These are phyloP conservation scores for Dasypogon diadema DNA, from an alignment of 2,888 invertebrate species.

Conservation along the genomic window DNA sequence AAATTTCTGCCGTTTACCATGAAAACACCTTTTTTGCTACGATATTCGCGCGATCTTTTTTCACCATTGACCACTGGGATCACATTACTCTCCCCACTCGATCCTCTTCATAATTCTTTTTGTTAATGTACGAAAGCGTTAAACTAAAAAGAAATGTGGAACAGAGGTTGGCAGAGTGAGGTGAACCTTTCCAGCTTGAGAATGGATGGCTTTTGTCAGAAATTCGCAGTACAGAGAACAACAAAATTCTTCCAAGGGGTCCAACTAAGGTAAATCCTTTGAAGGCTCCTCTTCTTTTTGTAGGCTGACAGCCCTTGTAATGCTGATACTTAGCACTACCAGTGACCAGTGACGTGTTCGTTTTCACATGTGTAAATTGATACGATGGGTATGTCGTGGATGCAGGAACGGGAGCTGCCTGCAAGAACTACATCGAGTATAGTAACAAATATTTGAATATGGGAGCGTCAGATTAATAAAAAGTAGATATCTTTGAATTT, in stretches of 20 bases:
- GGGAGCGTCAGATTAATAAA: too few relatives aligned
- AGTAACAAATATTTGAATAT: background rate
- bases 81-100: conserved; percentile 47
- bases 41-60: conserved; percentile 44
- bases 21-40: conserved; percentile 51
- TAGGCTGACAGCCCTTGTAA: conserved; percentile 47
- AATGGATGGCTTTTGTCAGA: conserved; percentile 43
- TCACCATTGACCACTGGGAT: conserved; percentile 50
- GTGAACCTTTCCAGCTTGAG: conserved; percentile 9
- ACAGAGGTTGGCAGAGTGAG: background rate
- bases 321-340: conserved; percentile 48
- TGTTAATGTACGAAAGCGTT: conserved; percentile 45
- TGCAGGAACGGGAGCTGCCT: conserved; percentile 23
- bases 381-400: conserved; percentile 23
- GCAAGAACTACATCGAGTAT: background rate
- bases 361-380: conserved; percentile 49
- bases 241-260: conserved; percentile 8
- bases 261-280: conserved; percentile 11
- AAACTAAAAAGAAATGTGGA: conserved; percentile 18
- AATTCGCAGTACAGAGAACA: background rate
- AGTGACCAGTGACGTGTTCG: conserved; percentile 46
- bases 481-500: too few relatives aligned
- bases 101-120: conserved; percentile 12
- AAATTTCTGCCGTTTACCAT: conserved; percentile 54
- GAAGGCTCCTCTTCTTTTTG: conserved; percentile 28